Evolutionary conservation across 1,140 invertebrate genomes (phyloP), one percentile per base, ranked within the genome.

Genomic region (Amphibalanus amphitrite): DNA sequence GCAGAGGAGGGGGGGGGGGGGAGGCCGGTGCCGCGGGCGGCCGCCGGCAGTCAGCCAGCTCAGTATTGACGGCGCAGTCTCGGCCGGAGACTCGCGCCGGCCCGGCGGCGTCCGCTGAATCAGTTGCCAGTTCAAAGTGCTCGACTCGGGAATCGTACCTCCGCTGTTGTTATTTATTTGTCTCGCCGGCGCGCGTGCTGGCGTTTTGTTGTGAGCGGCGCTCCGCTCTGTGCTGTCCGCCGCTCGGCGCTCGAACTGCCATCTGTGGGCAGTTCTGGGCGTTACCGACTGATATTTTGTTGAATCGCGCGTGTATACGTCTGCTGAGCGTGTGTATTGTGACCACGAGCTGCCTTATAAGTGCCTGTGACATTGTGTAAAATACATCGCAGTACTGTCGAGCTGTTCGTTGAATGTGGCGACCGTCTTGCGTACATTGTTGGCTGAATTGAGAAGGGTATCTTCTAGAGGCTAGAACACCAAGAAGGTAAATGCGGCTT

Each of bases 231-330:
- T 3, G 47, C 1, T n/a, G n/a, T n/a, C n/a, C 47, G 20, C 13
- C 47, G 20, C 13, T n/a, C 6, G 47, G 6, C 13, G 47, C 47
- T 59, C 13, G 47, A 20, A 59, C 47, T 13, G 20, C 47, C 47
- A 59, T 1, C 47, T 20, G 47, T 59, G 10, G 47, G 13, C 47
- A 1, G 17, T 4, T 4, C 33, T 15, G 33, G 33, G 4, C 4
- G 33, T 6, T 6, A 6, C 17, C 47, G 13, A 59, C 47, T 59
- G 10, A 59, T 20, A 3, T 78, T 79, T 59, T 59, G 10, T 59
- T 13, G 10, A 20, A 1, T 20, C 23, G 47, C 17, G 47, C 20
- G 47, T 20, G 20, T 59, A 20, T 59, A 59, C 17, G 1, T 6
- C 1, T 59, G 47, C 15, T 6, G 4, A 4, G 33, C 15, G 33